A percentile compares a stretch with the other conserved stretches of the same genome.
These are phyloP conservation scores for Hippoglossus hippoglossus DNA, from an alignment of 2,797 vertebrate genomes.

Conservation along the genomic window DNA sequence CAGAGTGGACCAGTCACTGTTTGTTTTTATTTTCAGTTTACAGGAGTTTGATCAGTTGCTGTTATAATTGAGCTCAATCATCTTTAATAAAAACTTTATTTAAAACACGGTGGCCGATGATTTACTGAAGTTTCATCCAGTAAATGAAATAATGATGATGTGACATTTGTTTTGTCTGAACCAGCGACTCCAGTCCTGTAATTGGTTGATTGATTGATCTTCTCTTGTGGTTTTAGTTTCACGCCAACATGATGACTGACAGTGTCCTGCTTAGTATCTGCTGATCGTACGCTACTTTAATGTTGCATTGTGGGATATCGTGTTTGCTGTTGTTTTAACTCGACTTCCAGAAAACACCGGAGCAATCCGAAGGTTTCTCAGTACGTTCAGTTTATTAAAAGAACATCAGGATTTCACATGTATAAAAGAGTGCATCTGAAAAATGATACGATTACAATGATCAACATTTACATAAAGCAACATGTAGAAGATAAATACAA, in stretches of 20 bases:
- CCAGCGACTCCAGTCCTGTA: too few relatives aligned
- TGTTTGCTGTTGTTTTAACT: not conserved
- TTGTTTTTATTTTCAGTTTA: conserved; percentile 49
- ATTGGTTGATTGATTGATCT: too few relatives aligned
- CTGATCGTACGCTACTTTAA: too few relatives aligned
- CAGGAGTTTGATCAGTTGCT: conserved; percentile 60
- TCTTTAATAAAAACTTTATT: conserved; percentile 93
- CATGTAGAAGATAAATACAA: conserved; percentile 32
- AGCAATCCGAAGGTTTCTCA: not conserved
- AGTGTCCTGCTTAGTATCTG: too few relatives aligned
- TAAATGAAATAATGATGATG: too few relatives aligned
- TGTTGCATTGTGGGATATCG: not conserved
- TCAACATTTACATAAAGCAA: not conserved
- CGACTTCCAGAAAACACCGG: not conserved
- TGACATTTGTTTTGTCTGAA: too few relatives aligned
- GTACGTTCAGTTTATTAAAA: conserved; percentile 38
- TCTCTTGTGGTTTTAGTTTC: too few relatives aligned
- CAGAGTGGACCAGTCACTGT: conserved; percentile 37
- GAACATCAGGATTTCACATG: conserved; percentile 29
- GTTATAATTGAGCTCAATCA: conserved; percentile 64
- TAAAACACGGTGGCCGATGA: conserved; percentile 71
- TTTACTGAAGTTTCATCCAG: too few relatives aligned
- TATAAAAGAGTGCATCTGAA: conserved; percentile 59
- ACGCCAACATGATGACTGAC: too few relatives aligned
- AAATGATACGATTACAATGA: conserved; percentile 13